A percentile compares a stretch with the other conserved stretches of the same genome.
Evolutionary conservation across 2,113 vertebrate species (phyloP).

Genomic region (Pyrgilauda ruficollis): DNA sequence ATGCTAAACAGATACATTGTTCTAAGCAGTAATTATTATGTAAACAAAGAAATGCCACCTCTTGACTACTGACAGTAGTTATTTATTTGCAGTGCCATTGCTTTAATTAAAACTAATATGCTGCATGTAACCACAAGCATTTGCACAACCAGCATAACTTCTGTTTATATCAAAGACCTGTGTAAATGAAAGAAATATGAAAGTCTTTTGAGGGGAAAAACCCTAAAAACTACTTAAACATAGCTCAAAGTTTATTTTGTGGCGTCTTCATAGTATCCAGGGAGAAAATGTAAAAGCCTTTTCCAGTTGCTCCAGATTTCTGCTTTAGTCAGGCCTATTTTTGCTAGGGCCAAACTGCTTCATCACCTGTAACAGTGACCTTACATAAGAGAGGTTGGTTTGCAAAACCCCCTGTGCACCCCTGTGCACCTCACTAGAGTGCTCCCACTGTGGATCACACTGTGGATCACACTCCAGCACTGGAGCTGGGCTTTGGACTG

Average conservation of each 20-base stretch:
- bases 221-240: background rate
- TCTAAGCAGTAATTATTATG: background rate
- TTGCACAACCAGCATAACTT: background rate
- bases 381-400: background rate
- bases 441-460: too few relatives aligned
- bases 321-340: background rate
- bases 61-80: background rate
- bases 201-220: background rate
- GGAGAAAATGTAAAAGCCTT: background rate
- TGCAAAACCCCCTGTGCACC: background rate
- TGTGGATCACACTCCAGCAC: rapidly evolving
- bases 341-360: background rate
- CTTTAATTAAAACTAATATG: background rate
- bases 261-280: background rate
- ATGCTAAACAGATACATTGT: background rate
- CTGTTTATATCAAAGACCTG: background rate
- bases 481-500: background rate
- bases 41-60: background rate
- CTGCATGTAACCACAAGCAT: background rate
- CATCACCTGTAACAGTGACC: background rate
- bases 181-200: background rate
- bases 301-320: background rate
- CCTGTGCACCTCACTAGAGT: rapidly evolving
- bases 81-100: background rate
- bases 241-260: background rate